phyloP scores from a whole-genome alignment of 1,140 invertebrate species.

The Pristionchus pacificus region DNA sequence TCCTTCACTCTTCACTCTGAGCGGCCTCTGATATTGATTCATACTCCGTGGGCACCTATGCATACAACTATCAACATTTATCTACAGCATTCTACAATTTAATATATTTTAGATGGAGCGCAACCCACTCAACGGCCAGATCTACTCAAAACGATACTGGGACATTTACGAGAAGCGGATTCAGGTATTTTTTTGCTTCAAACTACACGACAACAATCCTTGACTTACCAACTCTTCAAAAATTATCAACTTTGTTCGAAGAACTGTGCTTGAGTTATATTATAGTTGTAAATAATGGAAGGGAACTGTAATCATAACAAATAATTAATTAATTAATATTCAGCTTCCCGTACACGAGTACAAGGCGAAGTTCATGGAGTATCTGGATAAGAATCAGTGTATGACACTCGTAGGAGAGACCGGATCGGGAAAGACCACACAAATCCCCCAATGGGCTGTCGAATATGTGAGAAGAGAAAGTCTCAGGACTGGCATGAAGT shows the following conservation, averaged over 20 bases:
- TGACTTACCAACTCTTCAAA: no score
- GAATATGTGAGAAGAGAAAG: constrained; percentile 69
- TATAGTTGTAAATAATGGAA: no score
- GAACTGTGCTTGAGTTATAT: no score
- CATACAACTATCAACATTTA: neutral
- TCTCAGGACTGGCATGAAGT: constrained; percentile 51
- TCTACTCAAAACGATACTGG: constrained; percentile 58
- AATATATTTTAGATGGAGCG: no score
- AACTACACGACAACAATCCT: no score
- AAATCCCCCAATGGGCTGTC: constrained; percentile 78
- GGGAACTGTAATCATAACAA: no score
- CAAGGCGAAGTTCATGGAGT: constrained; percentile 86
- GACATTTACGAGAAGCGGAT: constrained; percentile 75
- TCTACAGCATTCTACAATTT: neutral
- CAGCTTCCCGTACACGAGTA: constrained; percentile 96
- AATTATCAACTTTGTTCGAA: no score
- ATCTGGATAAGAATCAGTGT: constrained; percentile 74
- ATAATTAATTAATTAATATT: neutral
- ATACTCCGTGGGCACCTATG: neutral
- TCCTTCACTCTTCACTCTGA: constrained; percentile 3
- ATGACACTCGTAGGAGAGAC: constrained; percentile 93
- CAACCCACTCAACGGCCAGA: constrained; percentile 43
- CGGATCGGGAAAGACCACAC: constrained; percentile 94
- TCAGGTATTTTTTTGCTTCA: neutral
- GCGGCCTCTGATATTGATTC: neutral